Conservation (phyloP, 1,140 invertebrate species). For the Magallana angulata region DNA sequence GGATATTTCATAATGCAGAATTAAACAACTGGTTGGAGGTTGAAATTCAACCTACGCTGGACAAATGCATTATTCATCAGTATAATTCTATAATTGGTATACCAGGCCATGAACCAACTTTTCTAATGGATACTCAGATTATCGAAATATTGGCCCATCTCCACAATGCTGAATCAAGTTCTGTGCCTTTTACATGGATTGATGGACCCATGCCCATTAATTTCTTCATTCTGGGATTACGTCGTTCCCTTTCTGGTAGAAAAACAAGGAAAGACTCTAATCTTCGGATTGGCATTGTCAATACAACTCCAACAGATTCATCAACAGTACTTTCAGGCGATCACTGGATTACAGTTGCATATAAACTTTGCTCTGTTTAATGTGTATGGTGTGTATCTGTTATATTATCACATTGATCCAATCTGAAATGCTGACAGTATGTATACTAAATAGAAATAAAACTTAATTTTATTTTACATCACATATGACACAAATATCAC, state of each 20-base stretch:
- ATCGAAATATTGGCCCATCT: neutral
- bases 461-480: too few species aligned
- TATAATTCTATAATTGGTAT: neutral
- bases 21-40: neutral
- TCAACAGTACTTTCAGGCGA: neutral
- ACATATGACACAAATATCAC: too few species aligned
- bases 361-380: neutral
- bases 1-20: neutral
- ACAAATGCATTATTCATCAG: neutral
- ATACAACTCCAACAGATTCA: slow-evolving; percentile 2
- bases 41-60: neutral
- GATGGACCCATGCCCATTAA: neutral
- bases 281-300: neutral
- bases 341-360: slow-evolving; percentile 10
- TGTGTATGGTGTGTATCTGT: neutral
- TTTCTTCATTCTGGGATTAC: slow-evolving; percentile 5
- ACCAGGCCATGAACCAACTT: neutral
- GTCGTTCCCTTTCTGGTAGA: slow-evolving; percentile 7
- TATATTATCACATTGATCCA: too few species aligned
- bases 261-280: slow-evolving; percentile 5
- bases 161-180: neutral
- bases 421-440: too few species aligned
- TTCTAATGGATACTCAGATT: slow-evolving; percentile 12
- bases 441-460: too few species aligned
- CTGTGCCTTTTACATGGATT: slow-evolving; percentile 1